These are phyloP conservation scores for Sinohyriopsis cumingii DNA, from an alignment of 2,888 invertebrate genomes.

Conservation along the genomic window DNA sequence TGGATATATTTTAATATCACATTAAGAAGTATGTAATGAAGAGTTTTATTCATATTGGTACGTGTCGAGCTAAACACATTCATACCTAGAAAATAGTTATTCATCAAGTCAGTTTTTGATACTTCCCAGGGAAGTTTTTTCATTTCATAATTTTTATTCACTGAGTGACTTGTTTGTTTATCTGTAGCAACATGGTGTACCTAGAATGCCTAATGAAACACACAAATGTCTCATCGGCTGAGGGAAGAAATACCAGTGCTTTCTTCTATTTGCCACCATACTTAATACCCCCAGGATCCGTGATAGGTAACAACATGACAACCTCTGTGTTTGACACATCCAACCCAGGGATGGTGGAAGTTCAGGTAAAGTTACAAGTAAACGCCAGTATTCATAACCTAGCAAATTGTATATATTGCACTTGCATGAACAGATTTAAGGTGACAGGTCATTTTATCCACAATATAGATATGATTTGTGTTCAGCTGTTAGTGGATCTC, in stretches of 20 bases:
- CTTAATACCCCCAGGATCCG: slow-evolving; percentile 13
- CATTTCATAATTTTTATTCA: slow-evolving; percentile 2
- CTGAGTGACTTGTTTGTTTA: not conserved
- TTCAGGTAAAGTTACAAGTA: slow-evolving; percentile 20
- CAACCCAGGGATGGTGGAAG: slow-evolving; percentile 12
- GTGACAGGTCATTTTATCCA: too few species aligned
- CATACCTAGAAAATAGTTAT: too few species aligned
- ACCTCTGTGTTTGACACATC: not conserved
- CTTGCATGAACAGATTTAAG: not conserved
- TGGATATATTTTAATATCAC: too few species aligned
- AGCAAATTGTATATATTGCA: too few species aligned
- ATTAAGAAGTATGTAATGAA: too few species aligned
- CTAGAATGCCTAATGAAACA: slow-evolving; percentile 23
- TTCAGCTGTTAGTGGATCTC: too few species aligned
- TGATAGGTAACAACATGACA: slow-evolving; percentile 7
- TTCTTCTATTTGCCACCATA: slow-evolving; percentile 37
- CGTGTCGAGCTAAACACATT: too few species aligned
- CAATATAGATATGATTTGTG: too few species aligned
- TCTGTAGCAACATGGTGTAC: slow-evolving; percentile 18
- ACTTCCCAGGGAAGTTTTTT: too few species aligned
- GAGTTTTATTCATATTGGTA: too few species aligned
- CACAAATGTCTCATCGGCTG: slow-evolving; percentile 29
- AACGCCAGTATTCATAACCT: too few species aligned
- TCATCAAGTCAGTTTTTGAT: too few species aligned
- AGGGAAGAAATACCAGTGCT: slow-evolving; percentile 37